A percentile compares a stretch with the other conserved stretches of the same genome.
These are phyloP conservation scores for Trachemys scripta DNA, from an alignment of 2,113 vertebrate species.

Conservation along the genomic window DNA sequence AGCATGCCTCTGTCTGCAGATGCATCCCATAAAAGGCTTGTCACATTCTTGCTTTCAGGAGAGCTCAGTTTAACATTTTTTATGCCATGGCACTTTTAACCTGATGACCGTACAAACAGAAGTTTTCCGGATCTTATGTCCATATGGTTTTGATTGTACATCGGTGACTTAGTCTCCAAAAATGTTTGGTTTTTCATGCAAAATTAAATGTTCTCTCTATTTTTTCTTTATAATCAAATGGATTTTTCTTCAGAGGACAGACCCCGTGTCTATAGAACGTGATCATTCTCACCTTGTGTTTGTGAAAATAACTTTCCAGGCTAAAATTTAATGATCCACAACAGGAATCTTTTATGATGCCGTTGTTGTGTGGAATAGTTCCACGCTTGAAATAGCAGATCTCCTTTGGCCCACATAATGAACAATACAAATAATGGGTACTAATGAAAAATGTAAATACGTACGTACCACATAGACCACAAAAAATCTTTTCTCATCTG, in stretches of 20 bases:
- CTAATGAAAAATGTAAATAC: conserved; percentile 42
- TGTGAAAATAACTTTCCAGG: background rate
- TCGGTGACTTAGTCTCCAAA: background rate
- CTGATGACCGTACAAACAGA: background rate
- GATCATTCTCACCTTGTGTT: background rate
- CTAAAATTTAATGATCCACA: conserved; percentile 59
- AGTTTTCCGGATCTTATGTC: background rate
- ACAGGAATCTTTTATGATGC: background rate
- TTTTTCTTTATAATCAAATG: background rate
- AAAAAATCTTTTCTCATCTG: background rate
- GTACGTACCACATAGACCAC: background rate
- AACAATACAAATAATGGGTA: conserved; percentile 44
- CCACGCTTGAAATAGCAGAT: conserved; percentile 16
- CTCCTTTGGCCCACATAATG: background rate
- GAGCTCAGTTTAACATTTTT: background rate
- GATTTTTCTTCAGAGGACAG: background rate
- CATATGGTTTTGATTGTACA: background rate
- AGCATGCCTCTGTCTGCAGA: background rate
- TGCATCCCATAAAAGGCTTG: background rate
- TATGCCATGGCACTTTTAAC: background rate
- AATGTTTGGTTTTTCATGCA: background rate
- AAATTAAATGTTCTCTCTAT: background rate
- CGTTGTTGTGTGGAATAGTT: conserved; percentile 10
- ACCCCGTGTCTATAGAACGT: background rate
- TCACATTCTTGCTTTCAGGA: background rate